phyloP scores from a whole-genome alignment of 2,888 invertebrate species.

The Drosophila villosipedis region DNA sequence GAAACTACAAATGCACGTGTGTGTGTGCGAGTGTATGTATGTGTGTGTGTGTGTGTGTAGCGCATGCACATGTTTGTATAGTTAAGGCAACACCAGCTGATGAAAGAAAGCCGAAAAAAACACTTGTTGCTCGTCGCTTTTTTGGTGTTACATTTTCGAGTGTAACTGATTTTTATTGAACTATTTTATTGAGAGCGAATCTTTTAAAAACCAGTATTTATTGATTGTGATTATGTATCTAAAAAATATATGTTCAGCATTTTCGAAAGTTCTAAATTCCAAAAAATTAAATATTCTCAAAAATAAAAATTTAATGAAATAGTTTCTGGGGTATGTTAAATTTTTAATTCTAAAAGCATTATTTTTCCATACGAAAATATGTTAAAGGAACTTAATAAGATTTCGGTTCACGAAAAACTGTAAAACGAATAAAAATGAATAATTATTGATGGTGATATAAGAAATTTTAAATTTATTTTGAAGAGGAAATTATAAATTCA shows the following conservation, averaged over 20 bases:
- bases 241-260: background rate
- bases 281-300: background rate
- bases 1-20: conserved; percentile 16
- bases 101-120: background rate
- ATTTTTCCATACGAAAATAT: background rate
- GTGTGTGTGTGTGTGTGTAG: conserved; percentile 3
- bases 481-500: background rate
- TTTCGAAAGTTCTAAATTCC: background rate
- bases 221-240: background rate
- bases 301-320: background rate
- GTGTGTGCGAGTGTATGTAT: conserved; percentile 12
- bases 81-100: conserved; percentile 14
- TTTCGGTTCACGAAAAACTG: background rate
- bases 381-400: rapidly evolving
- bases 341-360: background rate
- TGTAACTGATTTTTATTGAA: background rate
- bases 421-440: background rate
- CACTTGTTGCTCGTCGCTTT: background rate
- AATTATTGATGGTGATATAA: background rate
- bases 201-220: background rate
- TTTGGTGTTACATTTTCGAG: background rate
- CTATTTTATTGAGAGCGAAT: background rate
- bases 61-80: conserved; percentile 9
- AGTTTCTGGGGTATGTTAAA: background rate
- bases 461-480: background rate